phyloP scores from a whole-genome alignment of 2,888 invertebrate species.

The Hypercompe scribonia region DNA sequence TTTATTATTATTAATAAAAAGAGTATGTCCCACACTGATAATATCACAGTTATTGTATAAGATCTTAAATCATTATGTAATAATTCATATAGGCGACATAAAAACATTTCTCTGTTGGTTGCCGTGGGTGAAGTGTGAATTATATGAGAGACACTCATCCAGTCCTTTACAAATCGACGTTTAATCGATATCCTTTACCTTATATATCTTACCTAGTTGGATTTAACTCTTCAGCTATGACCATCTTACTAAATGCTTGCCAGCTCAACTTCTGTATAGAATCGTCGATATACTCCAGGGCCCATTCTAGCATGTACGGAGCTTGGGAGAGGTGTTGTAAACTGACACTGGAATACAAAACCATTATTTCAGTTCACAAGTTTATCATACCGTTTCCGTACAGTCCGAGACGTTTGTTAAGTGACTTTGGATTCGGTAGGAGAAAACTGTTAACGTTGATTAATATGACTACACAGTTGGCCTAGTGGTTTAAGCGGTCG shows the following conservation, averaged over 20 bases:
- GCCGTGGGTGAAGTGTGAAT: too few species aligned
- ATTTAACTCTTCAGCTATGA: constrained; percentile 71
- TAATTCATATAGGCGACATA: too few species aligned
- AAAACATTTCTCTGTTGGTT: too few species aligned
- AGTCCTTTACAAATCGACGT: background rate
- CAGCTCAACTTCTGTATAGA: constrained; percentile 70
- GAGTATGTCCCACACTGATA: too few species aligned
- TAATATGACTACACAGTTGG: too few species aligned
- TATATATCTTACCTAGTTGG: constrained; percentile 61
- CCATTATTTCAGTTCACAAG: background rate
- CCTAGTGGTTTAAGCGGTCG: too few species aligned
- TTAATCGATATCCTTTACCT: background rate
- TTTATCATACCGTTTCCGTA: background rate
- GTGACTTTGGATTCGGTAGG: background rate
- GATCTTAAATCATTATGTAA: too few species aligned
- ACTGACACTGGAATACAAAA: constrained; percentile 60
- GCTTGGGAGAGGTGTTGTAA: constrained; percentile 70
- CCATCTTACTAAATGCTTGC: constrained; percentile 67
- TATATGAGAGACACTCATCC: too few species aligned
- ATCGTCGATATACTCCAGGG: constrained; percentile 70
- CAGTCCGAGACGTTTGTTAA: background rate
- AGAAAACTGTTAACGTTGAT: too few species aligned
- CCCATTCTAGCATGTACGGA: constrained; percentile 78
- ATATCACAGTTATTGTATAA: too few species aligned
- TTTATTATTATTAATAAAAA: too few species aligned